A percentile compares a stretch with the other conserved stretches of the same genome.
These are phyloP conservation scores for Ostrea denselamellosa DNA, from an alignment of 1,140 invertebrate genomes.

Conservation along the genomic window DNA sequence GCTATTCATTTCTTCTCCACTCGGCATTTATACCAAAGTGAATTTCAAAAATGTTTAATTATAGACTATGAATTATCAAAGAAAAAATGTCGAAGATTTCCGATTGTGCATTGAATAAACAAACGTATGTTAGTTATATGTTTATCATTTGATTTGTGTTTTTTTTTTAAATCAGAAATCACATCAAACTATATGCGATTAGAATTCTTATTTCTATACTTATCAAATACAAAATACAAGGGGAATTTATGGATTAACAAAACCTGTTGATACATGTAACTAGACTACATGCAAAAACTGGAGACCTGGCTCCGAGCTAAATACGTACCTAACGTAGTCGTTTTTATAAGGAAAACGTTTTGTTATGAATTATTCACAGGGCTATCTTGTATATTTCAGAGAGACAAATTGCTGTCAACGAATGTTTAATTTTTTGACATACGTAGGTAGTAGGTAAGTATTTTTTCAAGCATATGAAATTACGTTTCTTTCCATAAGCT, in stretches of 20 bases:
- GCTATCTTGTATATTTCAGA: neutral
- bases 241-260: neutral
- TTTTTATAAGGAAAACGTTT: neutral
- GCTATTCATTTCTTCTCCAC: no score
- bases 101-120: no score
- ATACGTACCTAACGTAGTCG: neutral
- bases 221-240: neutral
- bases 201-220: neutral
- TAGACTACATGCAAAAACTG: neutral
- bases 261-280: neutral
- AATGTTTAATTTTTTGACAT: slow-evolving; percentile 3
- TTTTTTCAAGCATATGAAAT: neutral
- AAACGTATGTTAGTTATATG: no score
- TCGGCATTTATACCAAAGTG: no score
- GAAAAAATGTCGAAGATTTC: no score
- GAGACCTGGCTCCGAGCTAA: neutral
- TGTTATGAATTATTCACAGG: slow-evolving; percentile 19
- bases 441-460: neutral
- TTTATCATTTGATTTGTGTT: no score
- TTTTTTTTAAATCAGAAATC: no score
- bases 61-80: no score
- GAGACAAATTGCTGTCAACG: slow-evolving; percentile 8
- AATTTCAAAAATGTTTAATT: no score
- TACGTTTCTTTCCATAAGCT: neutral
- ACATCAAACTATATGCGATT: no score